These are phyloP conservation scores for Stichopus horrens DNA, from an alignment of 53 echinoderm and acorn worm species.

Conservation along the genomic window DNA sequence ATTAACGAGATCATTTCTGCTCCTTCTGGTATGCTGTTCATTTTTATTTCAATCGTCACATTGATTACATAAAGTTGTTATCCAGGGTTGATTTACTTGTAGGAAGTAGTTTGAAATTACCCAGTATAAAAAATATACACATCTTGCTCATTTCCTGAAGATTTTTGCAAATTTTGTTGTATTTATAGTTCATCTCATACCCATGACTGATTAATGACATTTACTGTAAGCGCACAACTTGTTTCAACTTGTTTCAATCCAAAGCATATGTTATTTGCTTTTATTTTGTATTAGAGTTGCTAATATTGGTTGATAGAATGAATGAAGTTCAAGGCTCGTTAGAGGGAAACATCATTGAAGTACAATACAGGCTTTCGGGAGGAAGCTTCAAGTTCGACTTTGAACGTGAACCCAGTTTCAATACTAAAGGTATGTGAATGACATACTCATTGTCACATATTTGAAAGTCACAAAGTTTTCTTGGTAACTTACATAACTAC, in stretches of 20 bases:
- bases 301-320: background rate
- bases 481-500: too few relatives aligned
- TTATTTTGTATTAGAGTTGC: background rate
- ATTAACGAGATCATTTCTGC: background rate
- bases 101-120: background rate
- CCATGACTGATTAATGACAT: too few relatives aligned
- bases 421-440: too few relatives aligned
- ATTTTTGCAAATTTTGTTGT: too few relatives aligned
- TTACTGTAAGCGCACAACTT: too few relatives aligned
- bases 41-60: too few relatives aligned
- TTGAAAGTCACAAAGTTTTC: too few relatives aligned
- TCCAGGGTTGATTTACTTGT: background rate
- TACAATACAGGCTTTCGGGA: background rate
- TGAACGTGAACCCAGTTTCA: too few relatives aligned
- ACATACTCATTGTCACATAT: too few relatives aligned
- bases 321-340: background rate
- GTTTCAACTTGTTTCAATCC: background rate
- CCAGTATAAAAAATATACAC: background rate
- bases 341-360: slow-evolving; percentile 1
- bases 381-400: slow-evolving; percentile 27
- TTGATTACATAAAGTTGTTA: background rate
- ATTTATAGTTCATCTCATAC: too few relatives aligned
- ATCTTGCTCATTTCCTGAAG: too few relatives aligned
- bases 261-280: background rate
- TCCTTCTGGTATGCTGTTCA: background rate